Percentiles rank a stretch among this genome's conserved stretches.
Conservation (phyloP, 2,888 invertebrate species). For the Zygogramma bicolorata region DNA sequence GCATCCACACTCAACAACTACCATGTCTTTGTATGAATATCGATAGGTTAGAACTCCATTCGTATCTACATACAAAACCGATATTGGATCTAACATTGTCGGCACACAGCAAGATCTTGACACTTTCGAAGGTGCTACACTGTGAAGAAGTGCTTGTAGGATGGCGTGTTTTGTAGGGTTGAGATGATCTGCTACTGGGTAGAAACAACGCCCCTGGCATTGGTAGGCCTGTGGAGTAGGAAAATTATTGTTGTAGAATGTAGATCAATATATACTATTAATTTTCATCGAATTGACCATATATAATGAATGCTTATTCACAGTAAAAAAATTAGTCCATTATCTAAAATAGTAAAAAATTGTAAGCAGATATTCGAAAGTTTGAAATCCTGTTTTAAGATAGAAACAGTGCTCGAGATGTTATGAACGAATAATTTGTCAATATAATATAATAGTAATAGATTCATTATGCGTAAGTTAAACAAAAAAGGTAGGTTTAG, state of each 20-base stretch:
- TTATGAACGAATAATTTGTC: too few species aligned
- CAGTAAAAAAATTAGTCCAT: too few species aligned
- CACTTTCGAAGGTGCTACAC: conserved; percentile 64
- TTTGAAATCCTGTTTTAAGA: too few species aligned
- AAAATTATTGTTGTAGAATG: background rate
- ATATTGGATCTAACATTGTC: conserved; percentile 73
- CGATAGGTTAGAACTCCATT: conserved; percentile 73
- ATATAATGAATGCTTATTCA: too few species aligned
- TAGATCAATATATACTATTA: too few species aligned
- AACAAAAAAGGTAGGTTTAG: too few species aligned
- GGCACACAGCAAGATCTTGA: conserved; percentile 73
- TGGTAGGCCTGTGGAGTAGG: conserved; percentile 67
- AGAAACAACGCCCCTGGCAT: conserved; percentile 71
- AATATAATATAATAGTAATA: too few species aligned
- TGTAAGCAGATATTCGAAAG: too few species aligned
- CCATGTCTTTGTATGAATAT: conserved; percentile 76
- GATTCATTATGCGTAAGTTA: too few species aligned
- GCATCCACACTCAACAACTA: conserved; percentile 75
- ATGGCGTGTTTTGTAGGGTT: conserved; percentile 71
- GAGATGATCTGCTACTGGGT: conserved; percentile 70
- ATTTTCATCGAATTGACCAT: too few species aligned
- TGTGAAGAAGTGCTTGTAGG: conserved; percentile 67
- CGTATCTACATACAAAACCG: conserved; percentile 73
- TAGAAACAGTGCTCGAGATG: too few species aligned
- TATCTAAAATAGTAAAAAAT: too few species aligned